Conservation (phyloP, 2,888 invertebrate species). For the Suillia variegata region DNA sequence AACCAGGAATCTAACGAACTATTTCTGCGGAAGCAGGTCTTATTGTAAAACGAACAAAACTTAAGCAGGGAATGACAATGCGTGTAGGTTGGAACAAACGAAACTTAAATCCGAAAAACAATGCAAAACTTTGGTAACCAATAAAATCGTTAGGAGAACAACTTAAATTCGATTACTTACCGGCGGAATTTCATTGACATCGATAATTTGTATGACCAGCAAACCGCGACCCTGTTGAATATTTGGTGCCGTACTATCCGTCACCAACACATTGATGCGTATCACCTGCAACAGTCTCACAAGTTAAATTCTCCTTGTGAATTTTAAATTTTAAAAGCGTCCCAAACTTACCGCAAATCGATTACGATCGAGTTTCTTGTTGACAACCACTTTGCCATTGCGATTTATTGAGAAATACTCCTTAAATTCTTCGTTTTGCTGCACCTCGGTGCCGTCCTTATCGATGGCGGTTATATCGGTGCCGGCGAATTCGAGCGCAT, state of each 20-base stretch:
- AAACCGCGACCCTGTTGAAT: slow-evolving; percentile 76
- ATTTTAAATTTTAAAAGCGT: background rate
- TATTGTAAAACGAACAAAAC: background rate
- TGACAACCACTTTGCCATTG: slow-evolving; percentile 63
- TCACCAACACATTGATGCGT: slow-evolving; percentile 75
- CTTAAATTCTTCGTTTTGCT: slow-evolving; percentile 63
- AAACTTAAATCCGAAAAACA: no score
- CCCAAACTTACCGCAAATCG: slow-evolving; percentile 51
- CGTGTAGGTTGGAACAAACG: no score
- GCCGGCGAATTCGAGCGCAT: slow-evolving; percentile 69
- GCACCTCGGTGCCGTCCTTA: slow-evolving; percentile 78
- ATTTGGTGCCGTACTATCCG: slow-evolving; percentile 79
- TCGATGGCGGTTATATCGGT: slow-evolving; percentile 81
- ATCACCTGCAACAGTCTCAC: slow-evolving; percentile 65
- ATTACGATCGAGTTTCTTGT: slow-evolving; percentile 56
- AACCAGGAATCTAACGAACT: no score
- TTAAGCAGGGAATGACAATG: no score
- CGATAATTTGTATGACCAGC: slow-evolving; percentile 71
- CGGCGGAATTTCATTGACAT: slow-evolving; percentile 74
- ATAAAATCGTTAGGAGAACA: no score
- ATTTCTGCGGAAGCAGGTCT: slow-evolving; percentile 3
- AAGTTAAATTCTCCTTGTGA: background rate
- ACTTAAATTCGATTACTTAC: slow-evolving; percentile 40
- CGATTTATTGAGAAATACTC: slow-evolving; percentile 70
- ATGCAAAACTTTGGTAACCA: no score